These are phyloP conservation scores for Ophiothrix spiculata DNA, from an alignment of 35 echinoderm and acorn worm genomes.

Conservation along the genomic window DNA sequence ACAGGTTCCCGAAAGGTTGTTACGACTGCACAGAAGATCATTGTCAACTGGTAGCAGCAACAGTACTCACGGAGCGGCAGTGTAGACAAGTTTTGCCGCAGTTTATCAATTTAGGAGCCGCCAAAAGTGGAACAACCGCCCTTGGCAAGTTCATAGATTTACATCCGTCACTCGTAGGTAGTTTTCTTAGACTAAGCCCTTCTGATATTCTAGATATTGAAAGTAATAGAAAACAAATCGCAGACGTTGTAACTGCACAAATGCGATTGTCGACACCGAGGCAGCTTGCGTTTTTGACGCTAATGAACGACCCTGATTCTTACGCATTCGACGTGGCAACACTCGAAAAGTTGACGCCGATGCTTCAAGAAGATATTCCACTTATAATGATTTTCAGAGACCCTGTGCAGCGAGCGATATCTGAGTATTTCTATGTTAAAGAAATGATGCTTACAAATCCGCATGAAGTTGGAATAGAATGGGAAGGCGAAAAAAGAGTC, in stretches of 20 bases:
- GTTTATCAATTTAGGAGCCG: neutral
- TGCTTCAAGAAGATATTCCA: neutral
- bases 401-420: neutral
- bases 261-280: neutral
- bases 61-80: neutral
- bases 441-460: neutral
- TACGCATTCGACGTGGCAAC: neutral
- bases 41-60: neutral
- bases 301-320: neutral
- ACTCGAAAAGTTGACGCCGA: neutral
- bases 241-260: neutral
- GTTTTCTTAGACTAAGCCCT: neutral
- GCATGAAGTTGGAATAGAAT: neutral
- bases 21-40: neutral
- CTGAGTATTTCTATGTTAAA: neutral
- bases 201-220: neutral
- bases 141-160: neutral
- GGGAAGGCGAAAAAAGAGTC: neutral
- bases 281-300: neutral
- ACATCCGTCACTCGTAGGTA: neutral
- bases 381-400: neutral
- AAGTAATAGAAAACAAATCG: neutral
- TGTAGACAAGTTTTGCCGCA: neutral
- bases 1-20: neutral
- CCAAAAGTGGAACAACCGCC: neutral